Evolutionary conservation across 2,797 vertebrate species (phyloP).

Genomic region (Catamblyrhynchus diadema): DNA sequence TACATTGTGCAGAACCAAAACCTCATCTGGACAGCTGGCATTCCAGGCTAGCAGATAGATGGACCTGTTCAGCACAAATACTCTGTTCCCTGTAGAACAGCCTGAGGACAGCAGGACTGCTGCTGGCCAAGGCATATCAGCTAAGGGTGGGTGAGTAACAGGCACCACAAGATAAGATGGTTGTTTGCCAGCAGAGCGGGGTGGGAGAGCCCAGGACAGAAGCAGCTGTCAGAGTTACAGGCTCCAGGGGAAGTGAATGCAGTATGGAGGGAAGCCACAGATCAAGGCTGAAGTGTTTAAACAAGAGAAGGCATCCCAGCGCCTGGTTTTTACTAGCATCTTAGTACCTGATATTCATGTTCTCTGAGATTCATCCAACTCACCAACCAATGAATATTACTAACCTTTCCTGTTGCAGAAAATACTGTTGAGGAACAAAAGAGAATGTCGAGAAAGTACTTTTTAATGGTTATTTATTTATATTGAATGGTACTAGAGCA

Average conservation of each 20-base stretch:
- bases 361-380: slow-evolving; percentile 6
- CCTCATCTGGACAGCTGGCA: not conserved
- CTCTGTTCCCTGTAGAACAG: not conserved
- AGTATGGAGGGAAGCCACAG: not conserved
- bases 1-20: not conserved
- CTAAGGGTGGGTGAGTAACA: not conserved
- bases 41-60: not conserved
- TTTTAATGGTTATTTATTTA: slow-evolving; percentile 70
- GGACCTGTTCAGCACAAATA: not conserved
- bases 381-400: slow-evolving; percentile 32
- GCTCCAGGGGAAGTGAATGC: not conserved
- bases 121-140: not conserved
- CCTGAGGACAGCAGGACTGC: not conserved
- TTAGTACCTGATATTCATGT: slow-evolving; percentile 33
- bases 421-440: slow-evolving; percentile 19
- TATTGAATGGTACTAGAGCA: slow-evolving; percentile 50
- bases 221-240: not conserved
- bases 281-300: not conserved
- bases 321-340: not conserved
- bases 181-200: not conserved
- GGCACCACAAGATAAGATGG: not conserved
- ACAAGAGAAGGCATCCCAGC: not conserved
- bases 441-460: slow-evolving; percentile 53
- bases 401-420: slow-evolving; percentile 56
- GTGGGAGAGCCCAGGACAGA: not conserved